Base-by-base conservation (phyloP, 2,888 invertebrate species). In the Caenorhabditis sp. region DNA sequence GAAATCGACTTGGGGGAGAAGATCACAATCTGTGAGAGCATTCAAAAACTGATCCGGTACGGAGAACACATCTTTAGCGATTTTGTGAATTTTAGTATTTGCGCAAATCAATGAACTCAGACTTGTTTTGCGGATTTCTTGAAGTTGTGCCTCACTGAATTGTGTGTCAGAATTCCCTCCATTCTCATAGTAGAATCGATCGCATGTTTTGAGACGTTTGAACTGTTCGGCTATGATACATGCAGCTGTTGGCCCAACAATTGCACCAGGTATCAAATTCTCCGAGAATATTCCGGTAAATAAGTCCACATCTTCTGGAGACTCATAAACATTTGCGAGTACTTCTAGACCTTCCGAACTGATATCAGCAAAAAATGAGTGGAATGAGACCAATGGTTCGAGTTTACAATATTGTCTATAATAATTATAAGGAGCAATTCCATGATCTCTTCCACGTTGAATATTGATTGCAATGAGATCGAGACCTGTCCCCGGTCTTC, bases 191-290 rank as follows among this genome's bases (percentile, higher is more conserved):
- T 82, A 97, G 90, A 93, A 96, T 82, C 97, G 91, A 90, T 97
- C 97, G 86, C 97, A 97, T 87, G 94, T 94, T 64, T 85, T 85
- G 63, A 85, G 64, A 27, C 87, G 70, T 23, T 73, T 69, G 70
- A 87, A 87, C 89, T 97, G 97, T 59, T 94, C 93, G 62, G 94
- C 96, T 82, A 97, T 94, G 84, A 97, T 93, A 93, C 91, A 91
- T 23, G 95, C 94, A 87, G 97, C 93, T 0, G 96, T 96, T 0
- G 96, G 96, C 1, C 97, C 97, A 0, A 97, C 93, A 0, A 87
- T 73, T 1, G 81, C 96, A 5, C 95, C 96, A 84, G 93, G 65
- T 7, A 72, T 61, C 0, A 61, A 57, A 50, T 64, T 71, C 43
- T 80, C 80, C 0, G 78, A 70, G 10, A 77, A 59, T 1, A 80